Percentiles rank a stretch among this genome's conserved stretches.
These are phyloP conservation scores for Hartigia nigra DNA, from an alignment of 2,888 invertebrate genomes.

Conservation along the genomic window DNA sequence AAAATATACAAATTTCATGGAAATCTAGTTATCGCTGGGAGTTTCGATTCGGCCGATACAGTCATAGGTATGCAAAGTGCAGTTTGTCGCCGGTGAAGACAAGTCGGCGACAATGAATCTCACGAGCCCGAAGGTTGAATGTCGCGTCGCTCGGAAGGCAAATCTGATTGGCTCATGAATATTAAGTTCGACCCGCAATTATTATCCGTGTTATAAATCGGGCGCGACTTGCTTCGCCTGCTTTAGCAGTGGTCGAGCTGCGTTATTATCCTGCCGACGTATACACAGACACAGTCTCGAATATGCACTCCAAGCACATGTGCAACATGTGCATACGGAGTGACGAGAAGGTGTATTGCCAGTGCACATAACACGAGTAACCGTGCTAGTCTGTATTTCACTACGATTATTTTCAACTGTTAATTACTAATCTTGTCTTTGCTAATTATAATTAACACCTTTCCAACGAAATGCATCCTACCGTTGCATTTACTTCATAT, in stretches of 20 bases:
- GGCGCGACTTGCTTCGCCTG: constrained; percentile 50
- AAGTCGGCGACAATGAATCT: constrained; percentile 48
- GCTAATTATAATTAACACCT: constrained; percentile 65
- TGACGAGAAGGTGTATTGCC: constrained; percentile 14
- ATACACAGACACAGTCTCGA: constrained; percentile 27
- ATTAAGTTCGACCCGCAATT: constrained; percentile 66
- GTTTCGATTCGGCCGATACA: background rate
- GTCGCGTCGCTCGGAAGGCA: constrained; percentile 59
- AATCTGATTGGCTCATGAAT: constrained; percentile 67
- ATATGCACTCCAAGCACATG: constrained; percentile 16
- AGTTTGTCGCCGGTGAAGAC: constrained; percentile 5
- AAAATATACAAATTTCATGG: background rate
- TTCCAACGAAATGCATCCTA: constrained; percentile 39
- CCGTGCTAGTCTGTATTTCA: constrained; percentile 20
- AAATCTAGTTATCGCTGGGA: background rate
- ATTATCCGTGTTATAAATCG: constrained; percentile 67
- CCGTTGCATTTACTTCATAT: background rate
- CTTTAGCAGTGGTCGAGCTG: constrained; percentile 37
- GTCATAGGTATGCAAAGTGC: background rate
- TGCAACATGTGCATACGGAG: constrained; percentile 31
- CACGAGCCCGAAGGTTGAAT: constrained; percentile 46
- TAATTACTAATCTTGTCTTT: constrained; percentile 64
- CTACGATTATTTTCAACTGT: constrained; percentile 60
- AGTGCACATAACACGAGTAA: constrained; percentile 21
- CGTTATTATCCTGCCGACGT: constrained; percentile 37